Evolutionary conservation across 2,113 vertebrate species (phyloP), one percentile per base, ranked within the genome.

Genomic region (Panthera tigris): DNA sequence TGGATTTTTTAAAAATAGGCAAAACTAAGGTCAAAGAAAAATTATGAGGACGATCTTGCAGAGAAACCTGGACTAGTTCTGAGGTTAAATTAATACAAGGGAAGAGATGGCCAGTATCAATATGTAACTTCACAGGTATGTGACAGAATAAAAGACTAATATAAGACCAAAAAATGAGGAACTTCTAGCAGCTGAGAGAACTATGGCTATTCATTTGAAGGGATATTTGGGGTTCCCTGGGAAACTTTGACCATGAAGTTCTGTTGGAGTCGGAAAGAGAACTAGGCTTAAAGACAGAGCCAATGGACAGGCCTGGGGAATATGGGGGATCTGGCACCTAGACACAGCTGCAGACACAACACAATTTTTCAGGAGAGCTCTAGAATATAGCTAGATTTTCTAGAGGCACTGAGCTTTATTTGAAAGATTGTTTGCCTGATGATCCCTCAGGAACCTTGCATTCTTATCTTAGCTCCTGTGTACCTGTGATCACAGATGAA

Each of bases 1-100:
- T 41, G 84, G 5, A 61, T 68, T 74, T 79, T 33, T 48, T 7
- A 80, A 89, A 79, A 89, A 79, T 39, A 65, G 23, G n/a, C 50
- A 74, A 81, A 94, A n/a, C 57, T 81, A 95, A 91, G 27, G 89
- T 57, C 39, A 92, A 94, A 68, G 12, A 71, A 86, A 66, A 85
- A 68, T 12, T 57, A 57, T 31, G 33, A 84, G 27, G 13, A 71
- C 41, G 23, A 2, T 45, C 52, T 71, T 89, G 14, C 10, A 25
- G 55, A 68, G 25, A 94, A 39, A 74, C 8, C 19, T 57, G 52
- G 2, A 19, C 55, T 65, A 36, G 7, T 36, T 83, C 13, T 82
- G 48, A 76, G 29, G 23, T 68, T 61, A 86, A 81, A 36, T 0
- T 61, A 66, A 90, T 55, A 21, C 18, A 76, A 50, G 11, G 15